Evolutionary conservation across 1,140 invertebrate species (phyloP).

Genomic region (Drosophila littoralis): DNA sequence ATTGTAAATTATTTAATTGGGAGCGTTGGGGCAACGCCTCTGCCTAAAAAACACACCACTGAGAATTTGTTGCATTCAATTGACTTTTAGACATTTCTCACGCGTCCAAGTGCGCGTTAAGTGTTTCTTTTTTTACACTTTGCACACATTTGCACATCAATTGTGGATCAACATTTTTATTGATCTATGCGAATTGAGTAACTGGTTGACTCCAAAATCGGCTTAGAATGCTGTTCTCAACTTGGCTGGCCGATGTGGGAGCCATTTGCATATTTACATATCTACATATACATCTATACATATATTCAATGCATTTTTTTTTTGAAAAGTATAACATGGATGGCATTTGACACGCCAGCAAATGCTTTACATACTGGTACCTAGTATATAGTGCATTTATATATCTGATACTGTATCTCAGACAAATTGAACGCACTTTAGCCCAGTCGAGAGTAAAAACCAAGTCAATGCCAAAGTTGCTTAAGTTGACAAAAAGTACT

Average conservation of each 20-base stretch:
- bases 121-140: constrained; percentile 30
- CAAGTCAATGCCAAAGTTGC: constrained; percentile 42
- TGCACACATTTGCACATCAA: constrained; percentile 38
- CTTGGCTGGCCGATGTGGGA: constrained; percentile 34
- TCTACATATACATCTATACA: neutral
- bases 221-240: constrained; percentile 36
- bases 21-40: constrained; percentile 44
- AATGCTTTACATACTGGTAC: neutral
- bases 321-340: constrained; percentile 42
- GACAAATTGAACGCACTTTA: constrained; percentile 35
- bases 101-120: constrained; percentile 36
- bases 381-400: neutral
- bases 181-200: constrained; percentile 12
- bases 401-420: neutral
- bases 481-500: constrained; percentile 46
- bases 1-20: constrained; percentile 55
- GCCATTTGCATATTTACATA: constrained; percentile 43
- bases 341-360: constrained; percentile 32
- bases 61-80: constrained; percentile 41
- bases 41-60: constrained; percentile 8
- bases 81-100: constrained; percentile 53
- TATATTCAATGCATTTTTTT: constrained; percentile 18
- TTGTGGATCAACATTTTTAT: constrained; percentile 32
- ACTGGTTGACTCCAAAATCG: constrained; percentile 18
- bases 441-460: constrained; percentile 14